phyloP scores from a whole-genome alignment of 2,797 vertebrate genomes.

The Coreius guichenoti region DNA sequence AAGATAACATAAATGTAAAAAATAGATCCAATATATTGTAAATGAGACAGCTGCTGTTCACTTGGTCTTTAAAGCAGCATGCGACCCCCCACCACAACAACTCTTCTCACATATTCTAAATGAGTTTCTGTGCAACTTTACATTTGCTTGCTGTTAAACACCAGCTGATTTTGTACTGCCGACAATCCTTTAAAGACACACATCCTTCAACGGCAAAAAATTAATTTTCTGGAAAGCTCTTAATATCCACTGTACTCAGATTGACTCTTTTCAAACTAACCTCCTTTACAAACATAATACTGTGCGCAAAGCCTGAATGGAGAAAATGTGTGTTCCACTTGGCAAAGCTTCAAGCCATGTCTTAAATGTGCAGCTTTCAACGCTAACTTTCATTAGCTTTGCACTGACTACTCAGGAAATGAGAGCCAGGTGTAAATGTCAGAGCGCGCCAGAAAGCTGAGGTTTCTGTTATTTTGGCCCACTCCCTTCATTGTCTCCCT shows the following conservation, averaged over 20 bases:
- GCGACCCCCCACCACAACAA: conserved; percentile 56
- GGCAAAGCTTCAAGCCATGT: conserved; percentile 19
- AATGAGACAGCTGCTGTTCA: conserved; percentile 3
- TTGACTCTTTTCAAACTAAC: conserved; percentile 36
- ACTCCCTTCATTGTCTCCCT: conserved; percentile 60
- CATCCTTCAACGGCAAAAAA: conserved; percentile 34
- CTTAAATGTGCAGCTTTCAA: conserved; percentile 23
- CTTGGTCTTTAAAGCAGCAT: conserved; percentile 42
- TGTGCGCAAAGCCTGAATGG: neutral
- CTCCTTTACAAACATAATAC: conserved; percentile 28
- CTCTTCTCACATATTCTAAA: conserved; percentile 71
- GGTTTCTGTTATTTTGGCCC: conserved; percentile 51
- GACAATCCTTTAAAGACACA: conserved; percentile 61
- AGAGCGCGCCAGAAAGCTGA: conserved; percentile 63
- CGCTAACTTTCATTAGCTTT: conserved; percentile 58
- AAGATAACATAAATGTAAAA: neutral
- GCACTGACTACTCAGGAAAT: conserved; percentile 66
- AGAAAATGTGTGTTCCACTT: conserved; percentile 27
- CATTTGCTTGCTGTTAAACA: conserved; percentile 68
- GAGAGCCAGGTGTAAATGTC: conserved; percentile 70
- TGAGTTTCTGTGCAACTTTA: conserved; percentile 69
- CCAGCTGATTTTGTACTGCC: conserved; percentile 63
- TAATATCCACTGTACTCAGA: conserved; percentile 37
- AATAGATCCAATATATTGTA: conserved; percentile 11
- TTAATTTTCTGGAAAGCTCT: conserved; percentile 53